A percentile compares a stretch with the other conserved stretches of the same genome.
Evolutionary conservation across 2,797 vertebrate genomes (phyloP).

Genomic region (Melanotaenia pygmaea): DNA sequence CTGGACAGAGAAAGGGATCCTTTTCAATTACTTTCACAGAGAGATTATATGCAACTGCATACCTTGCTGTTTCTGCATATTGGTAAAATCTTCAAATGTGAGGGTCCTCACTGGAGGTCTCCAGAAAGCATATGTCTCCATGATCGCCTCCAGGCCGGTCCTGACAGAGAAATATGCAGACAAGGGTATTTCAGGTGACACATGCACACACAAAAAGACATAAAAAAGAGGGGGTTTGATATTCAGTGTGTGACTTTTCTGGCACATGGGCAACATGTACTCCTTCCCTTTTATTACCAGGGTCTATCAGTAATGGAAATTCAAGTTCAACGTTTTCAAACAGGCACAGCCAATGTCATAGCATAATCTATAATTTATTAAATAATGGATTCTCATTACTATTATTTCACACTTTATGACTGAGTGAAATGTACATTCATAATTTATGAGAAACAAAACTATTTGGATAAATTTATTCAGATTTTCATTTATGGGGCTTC

Average conservation of each 20-base stretch:
- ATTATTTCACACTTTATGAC: neutral
- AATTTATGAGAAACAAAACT: neutral
- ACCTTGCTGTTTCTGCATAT: slow-evolving; percentile 99
- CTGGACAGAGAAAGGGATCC: neutral
- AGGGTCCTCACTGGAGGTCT: slow-evolving; percentile 97
- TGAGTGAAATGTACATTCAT: no score
- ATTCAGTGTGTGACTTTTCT: no score
- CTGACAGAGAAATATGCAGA: slow-evolving; percentile 69
- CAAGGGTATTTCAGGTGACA: slow-evolving; percentile 5
- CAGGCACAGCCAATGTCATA: neutral
- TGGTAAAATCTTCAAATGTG: slow-evolving; percentile 98
- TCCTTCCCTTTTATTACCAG: no score
- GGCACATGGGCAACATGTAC: no score
- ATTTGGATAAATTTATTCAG: neutral
- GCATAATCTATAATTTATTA: neutral
- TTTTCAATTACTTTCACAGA: neutral
- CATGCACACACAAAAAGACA: neutral
- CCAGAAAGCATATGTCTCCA: slow-evolving; percentile 99
- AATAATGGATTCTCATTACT: neutral
- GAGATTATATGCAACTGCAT: slow-evolving; percentile 29
- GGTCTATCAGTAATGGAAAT: neutral
- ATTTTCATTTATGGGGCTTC: neutral
- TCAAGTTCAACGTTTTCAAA: neutral
- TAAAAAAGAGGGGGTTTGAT: neutral
- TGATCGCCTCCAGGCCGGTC: slow-evolving; percentile 97